These are phyloP conservation scores for Ichneumon xanthorius DNA, from an alignment of 2,888 invertebrate genomes.

Conservation along the genomic window DNA sequence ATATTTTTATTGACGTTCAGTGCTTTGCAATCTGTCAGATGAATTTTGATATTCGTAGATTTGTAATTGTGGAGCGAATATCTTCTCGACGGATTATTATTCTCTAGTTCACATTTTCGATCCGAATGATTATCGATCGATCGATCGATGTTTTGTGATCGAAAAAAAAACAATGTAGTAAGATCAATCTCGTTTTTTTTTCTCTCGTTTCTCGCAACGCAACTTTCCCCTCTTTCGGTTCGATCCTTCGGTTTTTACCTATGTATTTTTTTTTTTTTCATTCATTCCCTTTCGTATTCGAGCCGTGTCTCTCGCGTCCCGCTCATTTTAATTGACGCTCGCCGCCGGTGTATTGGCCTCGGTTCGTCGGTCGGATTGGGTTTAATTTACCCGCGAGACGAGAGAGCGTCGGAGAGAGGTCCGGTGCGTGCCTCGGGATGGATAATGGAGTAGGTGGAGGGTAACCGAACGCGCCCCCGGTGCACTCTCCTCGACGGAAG, in stretches of 20 bases:
- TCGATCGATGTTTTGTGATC: constrained; percentile 55
- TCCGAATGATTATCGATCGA: not conserved
- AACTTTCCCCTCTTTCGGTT: constrained; percentile 52
- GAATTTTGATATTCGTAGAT: not conserved
- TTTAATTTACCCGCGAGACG: constrained; percentile 66
- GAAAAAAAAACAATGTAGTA: not conserved
- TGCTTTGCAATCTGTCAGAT: not conserved
- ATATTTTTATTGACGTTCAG: not conserved
- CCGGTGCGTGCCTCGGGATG: constrained; percentile 62
- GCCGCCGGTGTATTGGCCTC: constrained; percentile 16
- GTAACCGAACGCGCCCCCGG: constrained; percentile 55
- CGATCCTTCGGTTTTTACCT: not conserved
- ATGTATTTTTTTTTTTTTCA: constrained; percentile 19
- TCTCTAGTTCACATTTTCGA: not conserved
- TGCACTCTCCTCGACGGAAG: constrained; percentile 27
- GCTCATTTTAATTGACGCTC: constrained; percentile 58
- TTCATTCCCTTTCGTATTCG: constrained; percentile 20
- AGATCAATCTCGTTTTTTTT: constrained; percentile 55
- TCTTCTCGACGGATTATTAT: not conserved
- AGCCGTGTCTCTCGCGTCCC: constrained; percentile 16
- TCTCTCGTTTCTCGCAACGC: constrained; percentile 38
- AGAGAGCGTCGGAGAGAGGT: constrained; percentile 63
- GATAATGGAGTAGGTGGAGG: constrained; percentile 69
- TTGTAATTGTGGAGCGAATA: not conserved
- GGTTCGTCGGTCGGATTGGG: constrained; percentile 39